phyloP scores from a whole-genome alignment of 2,888 invertebrate genomes.

The Dolichopus griseipennis region DNA sequence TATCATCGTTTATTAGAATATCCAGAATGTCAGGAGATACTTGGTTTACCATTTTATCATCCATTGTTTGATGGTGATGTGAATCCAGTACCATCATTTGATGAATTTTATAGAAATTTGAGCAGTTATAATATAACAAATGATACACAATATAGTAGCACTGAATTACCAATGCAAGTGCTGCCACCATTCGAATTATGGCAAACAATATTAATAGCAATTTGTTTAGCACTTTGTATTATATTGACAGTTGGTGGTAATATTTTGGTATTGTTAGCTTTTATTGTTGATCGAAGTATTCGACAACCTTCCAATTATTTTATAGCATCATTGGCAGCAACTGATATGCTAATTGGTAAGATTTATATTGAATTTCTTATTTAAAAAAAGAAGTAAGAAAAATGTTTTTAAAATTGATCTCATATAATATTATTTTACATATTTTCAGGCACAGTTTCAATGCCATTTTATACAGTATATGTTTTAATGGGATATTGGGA shows the following conservation, averaged over 20 bases:
- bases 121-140: conserved; percentile 29
- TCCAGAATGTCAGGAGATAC: conserved; percentile 53
- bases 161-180: conserved; percentile 47
- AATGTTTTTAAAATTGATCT: neutral
- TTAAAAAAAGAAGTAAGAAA: neutral
- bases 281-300: conserved; percentile 86
- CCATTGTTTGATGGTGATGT: conserved; percentile 43
- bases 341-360: conserved; percentile 86
- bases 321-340: conserved; percentile 95
- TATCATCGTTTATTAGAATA: conserved; percentile 52
- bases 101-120: conserved; percentile 39
- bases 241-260: conserved; percentile 91
- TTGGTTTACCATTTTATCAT: conserved; percentile 44
- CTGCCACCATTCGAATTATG: conserved; percentile 81
- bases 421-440: conserved; percentile 16
- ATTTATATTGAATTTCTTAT: neutral
- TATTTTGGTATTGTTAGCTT: conserved; percentile 87
- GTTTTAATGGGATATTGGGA: conserved; percentile 96
- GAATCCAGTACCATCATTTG: conserved; percentile 25
- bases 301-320: conserved; percentile 98
- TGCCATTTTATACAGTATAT: conserved; percentile 98
- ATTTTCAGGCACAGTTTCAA: conserved; percentile 80
- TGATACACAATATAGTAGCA: conserved; percentile 30
- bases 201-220: conserved; percentile 82
- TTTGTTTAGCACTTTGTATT: conserved; percentile 78